Percentiles rank a stretch among this genome's conserved stretches.
These are phyloP conservation scores for Eleginops maclovinus DNA, from an alignment of 2,113 vertebrate genomes.

Conservation along the genomic window DNA sequence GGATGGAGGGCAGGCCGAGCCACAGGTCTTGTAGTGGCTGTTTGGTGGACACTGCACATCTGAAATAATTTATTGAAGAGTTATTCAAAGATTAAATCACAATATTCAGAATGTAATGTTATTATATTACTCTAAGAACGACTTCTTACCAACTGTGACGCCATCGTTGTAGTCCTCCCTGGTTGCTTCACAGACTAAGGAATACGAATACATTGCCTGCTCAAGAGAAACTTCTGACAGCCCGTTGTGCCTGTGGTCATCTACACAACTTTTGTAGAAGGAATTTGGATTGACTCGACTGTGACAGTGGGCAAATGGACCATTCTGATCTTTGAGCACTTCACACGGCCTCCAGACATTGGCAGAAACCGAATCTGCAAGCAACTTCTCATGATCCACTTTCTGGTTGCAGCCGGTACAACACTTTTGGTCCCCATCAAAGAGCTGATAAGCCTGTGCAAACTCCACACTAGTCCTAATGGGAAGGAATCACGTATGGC, in stretches of 20 bases:
- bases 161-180: neutral
- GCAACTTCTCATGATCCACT: neutral
- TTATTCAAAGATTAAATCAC: neutral
- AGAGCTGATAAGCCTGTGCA: constrained; percentile 47
- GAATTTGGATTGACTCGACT: constrained; percentile 24
- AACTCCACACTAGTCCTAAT: neutral
- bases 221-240: neutral
- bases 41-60: constrained; percentile 68
- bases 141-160: constrained; percentile 20
- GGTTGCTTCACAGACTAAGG: constrained; percentile 22
- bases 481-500: neutral
- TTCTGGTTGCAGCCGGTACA: constrained; percentile 22
- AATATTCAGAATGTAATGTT: neutral
- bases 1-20: constrained; percentile 68
- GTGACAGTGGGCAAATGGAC: constrained; percentile 6
- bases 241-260: constrained; percentile 30
- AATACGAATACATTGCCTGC: constrained; percentile 6
- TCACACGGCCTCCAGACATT: neutral
- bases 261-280: constrained; percentile 60
- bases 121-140: neutral
- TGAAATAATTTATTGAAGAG: constrained; percentile 22
- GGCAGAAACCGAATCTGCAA: neutral
- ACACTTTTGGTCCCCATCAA: constrained; percentile 20
- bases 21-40: constrained; percentile 71
- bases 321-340: constrained; percentile 3